These are phyloP conservation scores for Hetaerina americana DNA, from an alignment of 1,140 invertebrate genomes.

Conservation along the genomic window DNA sequence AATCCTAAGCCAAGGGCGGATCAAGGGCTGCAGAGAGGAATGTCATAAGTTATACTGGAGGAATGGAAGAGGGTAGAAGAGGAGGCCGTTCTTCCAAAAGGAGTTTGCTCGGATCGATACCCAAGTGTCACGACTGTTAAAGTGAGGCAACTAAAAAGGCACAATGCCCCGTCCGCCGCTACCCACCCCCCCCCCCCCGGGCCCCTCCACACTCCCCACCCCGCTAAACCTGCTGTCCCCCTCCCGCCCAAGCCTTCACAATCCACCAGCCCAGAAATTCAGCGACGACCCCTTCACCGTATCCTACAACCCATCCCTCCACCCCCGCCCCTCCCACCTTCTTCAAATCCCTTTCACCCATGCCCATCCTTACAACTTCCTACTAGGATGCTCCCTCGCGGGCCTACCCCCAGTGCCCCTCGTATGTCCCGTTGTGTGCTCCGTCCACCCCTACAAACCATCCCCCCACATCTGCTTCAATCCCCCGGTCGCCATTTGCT, in stretches of 20 bases:
- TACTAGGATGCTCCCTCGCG: too few species aligned
- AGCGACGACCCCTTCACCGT: neutral
- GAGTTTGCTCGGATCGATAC: neutral
- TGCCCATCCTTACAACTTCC: too few species aligned
- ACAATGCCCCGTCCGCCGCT: neutral
- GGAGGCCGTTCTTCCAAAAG: neutral
- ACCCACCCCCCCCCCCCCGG: too few species aligned
- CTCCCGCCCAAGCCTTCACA: neutral
- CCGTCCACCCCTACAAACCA: too few species aligned
- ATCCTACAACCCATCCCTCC: neutral
- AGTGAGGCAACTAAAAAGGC: neutral
- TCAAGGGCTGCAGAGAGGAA: neutral
- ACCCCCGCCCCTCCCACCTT: neutral
- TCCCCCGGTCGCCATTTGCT: too few species aligned
- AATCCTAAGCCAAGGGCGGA: neutral
- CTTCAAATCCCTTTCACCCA: neutral
- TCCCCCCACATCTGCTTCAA: too few species aligned
- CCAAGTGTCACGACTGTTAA: neutral
- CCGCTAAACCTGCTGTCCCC: neutral
- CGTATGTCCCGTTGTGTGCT: too few species aligned
- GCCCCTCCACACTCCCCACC: neutral
- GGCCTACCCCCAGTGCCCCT: too few species aligned
- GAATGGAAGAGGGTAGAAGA: neutral
- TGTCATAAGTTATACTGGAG: neutral
- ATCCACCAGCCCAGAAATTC: neutral